A percentile compares a stretch with the other conserved stretches of the same genome.
Conservation (phyloP, 2,888 invertebrate genomes). For the Nomada flava region DNA sequence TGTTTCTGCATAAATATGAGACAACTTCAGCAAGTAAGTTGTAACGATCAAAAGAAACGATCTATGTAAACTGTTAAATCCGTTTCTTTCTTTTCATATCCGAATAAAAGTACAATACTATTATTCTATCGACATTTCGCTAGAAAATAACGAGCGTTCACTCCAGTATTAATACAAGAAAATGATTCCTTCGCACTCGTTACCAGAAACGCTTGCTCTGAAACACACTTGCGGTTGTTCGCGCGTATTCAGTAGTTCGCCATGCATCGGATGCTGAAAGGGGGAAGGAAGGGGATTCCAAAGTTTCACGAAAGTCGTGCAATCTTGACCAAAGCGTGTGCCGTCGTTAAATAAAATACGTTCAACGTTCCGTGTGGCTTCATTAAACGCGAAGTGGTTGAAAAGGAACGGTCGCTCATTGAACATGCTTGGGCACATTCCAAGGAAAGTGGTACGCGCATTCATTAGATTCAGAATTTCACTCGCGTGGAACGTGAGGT, state of each 20-base stretch:
- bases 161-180: too few relatives aligned
- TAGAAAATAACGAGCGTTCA: too few relatives aligned
- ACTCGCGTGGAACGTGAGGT: conserved; percentile 40
- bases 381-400: conserved; percentile 17
- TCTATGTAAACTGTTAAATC: too few relatives aligned
- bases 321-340: background rate
- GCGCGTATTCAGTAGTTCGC: background rate
- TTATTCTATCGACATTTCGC: too few relatives aligned
- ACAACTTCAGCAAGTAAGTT: too few relatives aligned
- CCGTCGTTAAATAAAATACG: conserved; percentile 18
- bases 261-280: background rate
- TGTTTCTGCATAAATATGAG: too few relatives aligned
- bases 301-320: background rate
- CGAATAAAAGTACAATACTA: too few relatives aligned
- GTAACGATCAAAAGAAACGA: too few relatives aligned
- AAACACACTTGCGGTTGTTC: background rate
- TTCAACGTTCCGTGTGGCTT: conserved; percentile 23
- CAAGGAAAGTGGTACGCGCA: conserved; percentile 31
- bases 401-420: conserved; percentile 1
- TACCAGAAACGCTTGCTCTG: background rate
- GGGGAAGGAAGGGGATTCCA: background rate
- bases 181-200: background rate
- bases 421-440: conserved; percentile 20
- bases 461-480: conserved; percentile 46
- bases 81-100: too few relatives aligned